phyloP scores from a whole-genome alignment of 2,113 vertebrate genomes.

The Bubo blakistoni region DNA sequence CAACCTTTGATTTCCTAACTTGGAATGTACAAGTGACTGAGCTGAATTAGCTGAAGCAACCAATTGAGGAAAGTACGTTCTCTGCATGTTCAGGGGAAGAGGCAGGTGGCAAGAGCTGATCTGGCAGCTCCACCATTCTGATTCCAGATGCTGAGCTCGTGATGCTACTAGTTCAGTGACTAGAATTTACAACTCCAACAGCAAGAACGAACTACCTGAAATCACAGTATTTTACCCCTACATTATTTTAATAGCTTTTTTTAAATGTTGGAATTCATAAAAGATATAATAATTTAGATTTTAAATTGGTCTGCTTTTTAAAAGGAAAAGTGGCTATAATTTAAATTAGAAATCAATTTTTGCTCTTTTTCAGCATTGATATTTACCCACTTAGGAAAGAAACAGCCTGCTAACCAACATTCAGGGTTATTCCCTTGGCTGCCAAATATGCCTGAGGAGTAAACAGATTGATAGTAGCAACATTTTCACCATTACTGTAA shows the following conservation, averaged over 20 bases:
- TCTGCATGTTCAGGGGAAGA: not conserved
- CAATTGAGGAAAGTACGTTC: not conserved
- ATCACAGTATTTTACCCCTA: not conserved
- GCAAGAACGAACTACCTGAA: not conserved
- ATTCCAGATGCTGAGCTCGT: not conserved
- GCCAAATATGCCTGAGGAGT: not conserved
- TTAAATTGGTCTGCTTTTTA: not conserved
- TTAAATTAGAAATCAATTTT: not conserved
- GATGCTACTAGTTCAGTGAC: not conserved
- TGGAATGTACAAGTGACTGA: not conserved
- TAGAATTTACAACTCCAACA: not conserved
- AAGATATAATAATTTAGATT: not conserved
- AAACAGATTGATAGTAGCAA: not conserved
- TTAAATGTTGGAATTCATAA: not conserved
- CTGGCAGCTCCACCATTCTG: not conserved
- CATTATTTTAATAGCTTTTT: not conserved
- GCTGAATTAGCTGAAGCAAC: not conserved
- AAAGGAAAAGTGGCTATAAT: not conserved
- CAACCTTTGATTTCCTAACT: not conserved
- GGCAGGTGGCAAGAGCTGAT: not conserved
- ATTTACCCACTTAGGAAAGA: not conserved
- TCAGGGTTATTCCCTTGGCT: not conserved
- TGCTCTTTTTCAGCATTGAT: not conserved
- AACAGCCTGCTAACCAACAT: not conserved
- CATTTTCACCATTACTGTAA: not conserved